A percentile compares a stretch with the other conserved stretches of the same genome.
phyloP scores from a whole-genome alignment of 2,113 vertebrate genomes.

The human (Homo sapiens) region DNA sequence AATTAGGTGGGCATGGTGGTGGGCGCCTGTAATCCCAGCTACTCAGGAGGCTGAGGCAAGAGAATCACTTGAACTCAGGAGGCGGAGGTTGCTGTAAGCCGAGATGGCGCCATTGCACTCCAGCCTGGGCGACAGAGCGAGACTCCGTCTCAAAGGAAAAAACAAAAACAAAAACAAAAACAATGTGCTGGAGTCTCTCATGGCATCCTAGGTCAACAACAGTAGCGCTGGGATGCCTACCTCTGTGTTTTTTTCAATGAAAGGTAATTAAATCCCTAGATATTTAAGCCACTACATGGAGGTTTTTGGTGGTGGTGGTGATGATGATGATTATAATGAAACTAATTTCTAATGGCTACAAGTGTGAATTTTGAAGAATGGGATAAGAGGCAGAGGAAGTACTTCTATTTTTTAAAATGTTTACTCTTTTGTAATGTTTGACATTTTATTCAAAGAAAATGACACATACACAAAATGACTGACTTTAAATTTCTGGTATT shows the following conservation, averaged over 20 bases:
- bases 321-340: background rate
- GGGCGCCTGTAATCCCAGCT: too few species aligned
- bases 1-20: too few species aligned
- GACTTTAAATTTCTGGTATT: constrained; percentile 37
- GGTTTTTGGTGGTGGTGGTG: background rate
- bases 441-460: constrained; percentile 4
- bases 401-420: background rate
- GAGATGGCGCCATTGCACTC: too few species aligned
- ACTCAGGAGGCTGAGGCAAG: too few species aligned
- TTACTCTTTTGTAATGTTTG: background rate
- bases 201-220: background rate
- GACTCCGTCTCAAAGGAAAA: too few species aligned
- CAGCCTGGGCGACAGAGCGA: too few species aligned
- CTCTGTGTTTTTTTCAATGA: background rate
- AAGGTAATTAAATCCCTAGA: background rate
- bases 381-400: background rate
- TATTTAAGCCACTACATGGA: background rate
- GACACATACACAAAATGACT: background rate
- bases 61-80: too few species aligned
- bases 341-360: background rate
- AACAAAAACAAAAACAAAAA: too few species aligned
- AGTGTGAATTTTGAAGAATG: background rate
- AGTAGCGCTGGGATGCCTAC: background rate
- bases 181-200: background rate
- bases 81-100: too few species aligned